A percentile compares a stretch with the other conserved stretches of the same genome.
These are phyloP conservation scores for Mycteria americana DNA, from an alignment of 2,797 vertebrate genomes.

Conservation along the genomic window DNA sequence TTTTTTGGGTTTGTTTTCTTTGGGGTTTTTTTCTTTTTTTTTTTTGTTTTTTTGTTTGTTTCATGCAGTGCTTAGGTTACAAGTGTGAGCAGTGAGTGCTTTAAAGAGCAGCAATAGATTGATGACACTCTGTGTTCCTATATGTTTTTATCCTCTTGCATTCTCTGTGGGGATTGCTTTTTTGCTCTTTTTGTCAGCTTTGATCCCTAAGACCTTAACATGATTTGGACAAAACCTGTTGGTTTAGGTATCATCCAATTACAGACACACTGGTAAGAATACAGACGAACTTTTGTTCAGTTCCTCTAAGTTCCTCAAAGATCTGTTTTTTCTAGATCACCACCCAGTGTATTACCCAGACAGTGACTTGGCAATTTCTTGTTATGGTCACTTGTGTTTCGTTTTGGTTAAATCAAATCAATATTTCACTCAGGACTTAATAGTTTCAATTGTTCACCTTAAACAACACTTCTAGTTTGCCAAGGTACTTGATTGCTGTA, in stretches of 20 bases:
- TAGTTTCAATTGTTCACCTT: background rate
- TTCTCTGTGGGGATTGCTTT: background rate
- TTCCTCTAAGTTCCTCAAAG: background rate
- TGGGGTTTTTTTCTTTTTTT: background rate
- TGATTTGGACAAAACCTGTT: background rate
- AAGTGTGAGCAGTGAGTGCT: background rate
- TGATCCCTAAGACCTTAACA: background rate
- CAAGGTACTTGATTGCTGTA: background rate
- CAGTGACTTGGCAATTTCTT: background rate
- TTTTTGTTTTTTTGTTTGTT: background rate
- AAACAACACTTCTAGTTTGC: background rate
- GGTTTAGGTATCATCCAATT: background rate
- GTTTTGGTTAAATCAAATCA: background rate
- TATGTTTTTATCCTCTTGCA: background rate
- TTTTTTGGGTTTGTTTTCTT: background rate
- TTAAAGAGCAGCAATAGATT: background rate
- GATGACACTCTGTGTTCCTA: background rate
- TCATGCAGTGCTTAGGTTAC: background rate
- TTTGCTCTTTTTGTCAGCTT: background rate
- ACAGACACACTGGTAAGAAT: background rate
- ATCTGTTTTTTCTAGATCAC: background rate
- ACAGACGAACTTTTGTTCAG: background rate
- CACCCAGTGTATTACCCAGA: background rate
- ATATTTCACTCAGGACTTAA: background rate
- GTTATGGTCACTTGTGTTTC: background rate